Percentiles rank a stretch among this genome's conserved stretches.
Conservation (phyloP, 2,888 invertebrate genomes). For the Ochlodes sylvanus region DNA sequence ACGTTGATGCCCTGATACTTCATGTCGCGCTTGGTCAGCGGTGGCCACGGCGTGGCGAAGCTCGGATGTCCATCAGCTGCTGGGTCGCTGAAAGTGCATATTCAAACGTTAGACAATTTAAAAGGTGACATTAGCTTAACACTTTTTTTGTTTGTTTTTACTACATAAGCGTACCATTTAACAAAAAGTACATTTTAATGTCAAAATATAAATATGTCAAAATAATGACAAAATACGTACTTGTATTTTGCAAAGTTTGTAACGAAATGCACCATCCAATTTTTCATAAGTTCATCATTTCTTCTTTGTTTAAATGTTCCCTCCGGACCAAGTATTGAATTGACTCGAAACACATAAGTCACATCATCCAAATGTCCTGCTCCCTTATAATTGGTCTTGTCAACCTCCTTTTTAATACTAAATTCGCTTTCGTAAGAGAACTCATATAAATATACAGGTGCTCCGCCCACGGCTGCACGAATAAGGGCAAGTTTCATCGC, state of each 20-base stretch:
- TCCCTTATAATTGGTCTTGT: conserved; percentile 69
- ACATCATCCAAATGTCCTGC: conserved; percentile 86
- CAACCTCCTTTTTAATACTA: conserved; percentile 72
- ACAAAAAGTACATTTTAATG: too few relatives aligned
- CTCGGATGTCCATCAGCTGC: conserved; percentile 44
- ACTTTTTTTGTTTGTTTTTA: too few relatives aligned
- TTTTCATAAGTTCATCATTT: conserved; percentile 56
- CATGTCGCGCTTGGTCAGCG: conserved; percentile 32
- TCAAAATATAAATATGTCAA: too few relatives aligned
- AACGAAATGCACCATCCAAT: conserved; percentile 63
- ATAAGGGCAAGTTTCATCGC: conserved; percentile 59
- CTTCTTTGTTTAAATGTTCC: conserved; percentile 45
- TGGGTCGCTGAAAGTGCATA: conserved; percentile 58
- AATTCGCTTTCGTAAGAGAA: conserved; percentile 79
- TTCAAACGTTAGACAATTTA: neutral
- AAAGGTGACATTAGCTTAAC: too few relatives aligned
- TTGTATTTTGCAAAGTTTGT: conserved; percentile 63
- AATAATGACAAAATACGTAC: too few relatives aligned
- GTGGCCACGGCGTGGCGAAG: conserved; percentile 55
- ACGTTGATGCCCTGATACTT: conserved; percentile 57
- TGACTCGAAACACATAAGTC: conserved; percentile 79
- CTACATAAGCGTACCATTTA: too few relatives aligned
- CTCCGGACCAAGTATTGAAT: conserved; percentile 52
- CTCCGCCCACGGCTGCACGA: conserved; percentile 53
- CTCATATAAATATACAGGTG: conserved; percentile 81